phyloP scores from a whole-genome alignment of 2,888 invertebrate genomes.

The Chaitophorus viminalis region DNA sequence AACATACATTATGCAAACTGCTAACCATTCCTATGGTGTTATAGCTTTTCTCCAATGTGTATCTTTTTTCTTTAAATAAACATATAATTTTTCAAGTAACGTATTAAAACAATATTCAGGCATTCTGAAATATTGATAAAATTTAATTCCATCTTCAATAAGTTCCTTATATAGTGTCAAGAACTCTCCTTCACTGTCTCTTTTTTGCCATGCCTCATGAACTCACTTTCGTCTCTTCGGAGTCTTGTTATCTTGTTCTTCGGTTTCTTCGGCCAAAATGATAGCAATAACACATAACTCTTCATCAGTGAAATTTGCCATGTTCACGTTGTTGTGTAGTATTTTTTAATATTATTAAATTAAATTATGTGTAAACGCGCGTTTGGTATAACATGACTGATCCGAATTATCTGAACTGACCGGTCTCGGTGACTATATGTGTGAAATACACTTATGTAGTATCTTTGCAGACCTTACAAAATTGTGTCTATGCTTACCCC shows the following conservation, averaged over 20 bases:
- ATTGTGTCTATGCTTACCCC: no score
- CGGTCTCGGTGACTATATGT: no score
- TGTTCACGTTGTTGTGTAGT: no score
- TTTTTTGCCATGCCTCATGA: constrained; percentile 11
- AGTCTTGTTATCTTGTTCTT: background rate
- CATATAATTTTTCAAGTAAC: constrained; percentile 23
- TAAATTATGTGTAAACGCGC: no score
- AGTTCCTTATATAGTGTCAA: constrained; percentile 33
- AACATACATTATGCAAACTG: constrained; percentile 16
- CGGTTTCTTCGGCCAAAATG: constrained; percentile 24
- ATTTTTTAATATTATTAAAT: no score
- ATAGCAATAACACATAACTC: constrained; percentile 6
- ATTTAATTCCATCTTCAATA: constrained; percentile 24
- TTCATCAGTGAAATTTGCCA: no score
- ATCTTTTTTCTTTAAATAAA: constrained; percentile 26
- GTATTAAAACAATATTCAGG: constrained; percentile 19
- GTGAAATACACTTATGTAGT: no score
- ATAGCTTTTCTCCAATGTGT: background rate
- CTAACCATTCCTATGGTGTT: background rate
- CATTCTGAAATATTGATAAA: constrained; percentile 41
- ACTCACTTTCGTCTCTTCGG: background rate
- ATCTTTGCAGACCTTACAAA: no score
- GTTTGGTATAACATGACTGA: no score
- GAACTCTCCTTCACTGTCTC: constrained; percentile 28
- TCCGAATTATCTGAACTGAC: no score